Evolutionary conservation across 2,888 invertebrate species (phyloP), one percentile per base, ranked within the genome.

Genomic region (Morpho achilles): DNA sequence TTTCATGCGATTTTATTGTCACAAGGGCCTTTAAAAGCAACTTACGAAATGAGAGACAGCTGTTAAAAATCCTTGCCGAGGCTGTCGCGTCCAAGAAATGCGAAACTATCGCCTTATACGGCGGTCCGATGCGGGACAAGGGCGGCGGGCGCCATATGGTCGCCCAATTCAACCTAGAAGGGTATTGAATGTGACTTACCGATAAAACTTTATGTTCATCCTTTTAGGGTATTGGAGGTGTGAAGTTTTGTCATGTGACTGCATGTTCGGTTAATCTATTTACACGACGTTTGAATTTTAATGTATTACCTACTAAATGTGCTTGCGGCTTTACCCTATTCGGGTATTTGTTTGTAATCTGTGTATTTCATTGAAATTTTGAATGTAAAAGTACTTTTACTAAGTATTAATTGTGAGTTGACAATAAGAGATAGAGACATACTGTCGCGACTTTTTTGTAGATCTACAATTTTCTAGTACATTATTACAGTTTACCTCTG

Each of bases 121-220:
- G 66, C 62, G 54, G 54, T 50, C 58, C 43, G 51, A 66, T 63
- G 50, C 65, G 63, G 72, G 68, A 50, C 72, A 69, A 71, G 72
- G 72, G 71, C 70, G 67, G 67, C 68, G 61, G 68, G 69, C 61
- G 60, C 60, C 66, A 67, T 63, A 66, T 67, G 67, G 64, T 58
- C 55, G 59, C 50, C 59, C 55, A 52, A 58, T 58, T 49, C 51
- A 52, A 44, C 63, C 65, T 59, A 51, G 55, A 59, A 59, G 53
- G 59, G 53, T 42, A 49, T 55, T 50, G 52, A 56, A 50, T 56
- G 44, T 50, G 50, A 54, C 44, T 56, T 59, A 56, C 52, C 53
- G 53, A 50, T 50, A 53, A 53, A 55, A 61, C 40, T 22, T 16
- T 52, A 52, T 58, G 16, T 16, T 9, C 53, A 16, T 22, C 53